phyloP scores from a whole-genome alignment of 2,888 invertebrate genomes.

The Leptopilina drosophilae region DNA sequence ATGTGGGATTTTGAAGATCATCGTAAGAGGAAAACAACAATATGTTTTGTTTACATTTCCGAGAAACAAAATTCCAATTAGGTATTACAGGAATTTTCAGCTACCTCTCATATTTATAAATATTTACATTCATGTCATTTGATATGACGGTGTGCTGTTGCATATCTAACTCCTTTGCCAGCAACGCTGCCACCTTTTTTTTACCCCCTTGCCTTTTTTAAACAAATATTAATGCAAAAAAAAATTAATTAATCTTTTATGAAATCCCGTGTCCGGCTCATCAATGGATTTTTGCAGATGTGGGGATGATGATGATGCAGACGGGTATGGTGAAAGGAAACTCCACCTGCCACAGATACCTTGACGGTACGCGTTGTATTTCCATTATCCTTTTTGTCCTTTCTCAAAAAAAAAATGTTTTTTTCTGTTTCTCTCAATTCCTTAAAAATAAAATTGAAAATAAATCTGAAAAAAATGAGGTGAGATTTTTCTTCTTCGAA shows the following conservation, averaged over 20 bases:
- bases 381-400: constrained; percentile 63
- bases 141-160: constrained; percentile 32
- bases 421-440: constrained; percentile 35
- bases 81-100: constrained; percentile 36
- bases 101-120: not conserved
- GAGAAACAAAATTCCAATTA: not conserved
- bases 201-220: not conserved
- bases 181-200: constrained; percentile 21
- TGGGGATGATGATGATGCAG: constrained; percentile 98
- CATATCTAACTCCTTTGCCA: constrained; percentile 30
- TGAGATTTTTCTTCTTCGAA: too few species aligned
- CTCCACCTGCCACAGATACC: constrained; percentile 84
- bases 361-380: constrained; percentile 87
- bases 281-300: constrained; percentile 88
- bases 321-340: constrained; percentile 96
- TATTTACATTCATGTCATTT: constrained; percentile 7
- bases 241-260: constrained; percentile 4
- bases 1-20: too few species aligned
- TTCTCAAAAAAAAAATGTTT: not conserved
- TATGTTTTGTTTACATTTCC: not conserved
- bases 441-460: not conserved
- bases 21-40: not conserved
- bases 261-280: constrained; percentile 59
- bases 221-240: constrained; percentile 15
- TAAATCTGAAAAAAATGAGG: not conserved